Conservation (phyloP, 1,140 invertebrate species). For the Teleogryllus occipitalis region DNA sequence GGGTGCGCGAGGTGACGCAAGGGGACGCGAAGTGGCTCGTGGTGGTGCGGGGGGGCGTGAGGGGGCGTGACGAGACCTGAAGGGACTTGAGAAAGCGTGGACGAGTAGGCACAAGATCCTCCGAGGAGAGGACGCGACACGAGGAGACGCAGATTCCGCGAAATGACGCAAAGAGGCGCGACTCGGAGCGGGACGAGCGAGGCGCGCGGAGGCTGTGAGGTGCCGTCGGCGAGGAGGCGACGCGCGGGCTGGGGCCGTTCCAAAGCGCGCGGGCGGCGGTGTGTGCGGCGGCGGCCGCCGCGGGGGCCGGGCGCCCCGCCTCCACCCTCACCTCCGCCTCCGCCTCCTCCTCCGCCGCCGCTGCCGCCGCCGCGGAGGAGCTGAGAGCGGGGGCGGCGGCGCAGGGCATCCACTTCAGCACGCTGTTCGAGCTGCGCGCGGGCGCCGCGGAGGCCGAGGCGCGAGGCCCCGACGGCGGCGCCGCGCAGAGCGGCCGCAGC, state of each 20-base stretch:
- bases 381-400: background rate
- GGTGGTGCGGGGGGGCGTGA: too few species aligned
- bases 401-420: constrained; percentile 53
- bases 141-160: too few species aligned
- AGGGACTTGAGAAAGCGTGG: too few species aligned
- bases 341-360: background rate
- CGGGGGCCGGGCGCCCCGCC: too few species aligned
- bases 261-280: background rate
- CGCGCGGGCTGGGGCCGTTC: background rate
- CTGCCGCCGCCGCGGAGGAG: background rate
- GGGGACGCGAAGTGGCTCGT: too few species aligned
- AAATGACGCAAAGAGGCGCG: too few species aligned
- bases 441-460: constrained; percentile 45
- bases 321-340: background rate
- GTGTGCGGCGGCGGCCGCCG: background rate
- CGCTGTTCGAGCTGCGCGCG: constrained; percentile 66
- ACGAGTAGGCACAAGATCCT: too few species aligned
- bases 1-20: too few species aligned
- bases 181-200: too few species aligned
- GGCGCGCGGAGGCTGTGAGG: too few species aligned
- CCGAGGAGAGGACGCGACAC: too few species aligned
- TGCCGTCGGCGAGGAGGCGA: background rate
- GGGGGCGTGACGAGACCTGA: too few species aligned
- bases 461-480: constrained; percentile 45
- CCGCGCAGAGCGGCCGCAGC: constrained; percentile 26